Percentiles rank a stretch among this genome's conserved stretches.
Evolutionary conservation across 1,140 invertebrate species (phyloP).

Genomic region (Drosophila ironensis): DNA sequence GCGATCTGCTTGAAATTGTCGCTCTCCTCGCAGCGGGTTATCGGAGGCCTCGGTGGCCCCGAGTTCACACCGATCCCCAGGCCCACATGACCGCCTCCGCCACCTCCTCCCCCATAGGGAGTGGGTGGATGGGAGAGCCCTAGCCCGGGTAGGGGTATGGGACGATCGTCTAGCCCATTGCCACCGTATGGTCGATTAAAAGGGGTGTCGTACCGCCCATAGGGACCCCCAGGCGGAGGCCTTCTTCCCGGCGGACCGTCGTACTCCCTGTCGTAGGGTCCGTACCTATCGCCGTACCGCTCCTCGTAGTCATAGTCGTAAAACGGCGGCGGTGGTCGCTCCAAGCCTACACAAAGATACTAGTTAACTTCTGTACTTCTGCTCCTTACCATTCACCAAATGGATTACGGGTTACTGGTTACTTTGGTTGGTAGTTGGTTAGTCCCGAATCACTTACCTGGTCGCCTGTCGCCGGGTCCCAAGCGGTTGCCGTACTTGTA

Average conservation of each 20-base stretch:
- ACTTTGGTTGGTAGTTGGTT: conserved; percentile 31
- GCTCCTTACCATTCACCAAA: neutral
- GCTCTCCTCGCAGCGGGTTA: conserved; percentile 87
- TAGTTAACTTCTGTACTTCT: neutral
- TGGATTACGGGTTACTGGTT: conserved; percentile 7
- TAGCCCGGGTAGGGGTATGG: conserved; percentile 62
- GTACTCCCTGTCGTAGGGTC: conserved; percentile 73
- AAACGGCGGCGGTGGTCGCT: conserved; percentile 72
- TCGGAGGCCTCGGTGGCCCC: conserved; percentile 68
- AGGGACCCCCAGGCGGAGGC: conserved; percentile 66
- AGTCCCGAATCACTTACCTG: conserved; percentile 65
- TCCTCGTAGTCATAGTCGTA: conserved; percentile 80
- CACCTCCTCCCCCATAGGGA: conserved; percentile 49
- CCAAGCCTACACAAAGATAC: conserved; percentile 48
- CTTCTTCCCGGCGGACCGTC: conserved; percentile 75
- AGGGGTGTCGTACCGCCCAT: conserved; percentile 70
- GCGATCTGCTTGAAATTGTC: conserved; percentile 92
- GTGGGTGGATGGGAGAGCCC: conserved; percentile 52
- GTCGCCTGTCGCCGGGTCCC: conserved; percentile 58
- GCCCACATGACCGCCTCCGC: conserved; percentile 42
- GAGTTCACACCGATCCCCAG: conserved; percentile 47
- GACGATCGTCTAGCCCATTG: conserved; percentile 62
- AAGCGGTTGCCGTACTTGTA: conserved; percentile 81
- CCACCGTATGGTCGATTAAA: conserved; percentile 68
- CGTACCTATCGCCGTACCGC: conserved; percentile 65